Percentiles rank a stretch among this genome's conserved stretches.
Evolutionary conservation across 2,888 invertebrate genomes (phyloP).

Genomic region (Dicyrtoma fusca): DNA sequence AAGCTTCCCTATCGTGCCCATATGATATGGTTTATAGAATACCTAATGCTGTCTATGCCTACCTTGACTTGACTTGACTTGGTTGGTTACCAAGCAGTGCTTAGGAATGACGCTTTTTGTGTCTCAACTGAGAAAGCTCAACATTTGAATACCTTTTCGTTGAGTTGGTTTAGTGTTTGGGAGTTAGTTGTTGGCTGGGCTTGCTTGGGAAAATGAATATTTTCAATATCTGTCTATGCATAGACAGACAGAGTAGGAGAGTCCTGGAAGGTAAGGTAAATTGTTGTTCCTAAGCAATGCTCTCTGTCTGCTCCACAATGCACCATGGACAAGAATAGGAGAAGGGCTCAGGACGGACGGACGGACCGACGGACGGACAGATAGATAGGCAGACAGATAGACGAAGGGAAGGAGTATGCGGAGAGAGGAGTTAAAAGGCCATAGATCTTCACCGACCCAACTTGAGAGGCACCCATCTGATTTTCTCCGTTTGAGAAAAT

Average conservation of each 20-base stretch:
- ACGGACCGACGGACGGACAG: constrained; percentile 1
- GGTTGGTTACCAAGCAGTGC: neutral
- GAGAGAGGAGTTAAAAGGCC: constrained; percentile 30
- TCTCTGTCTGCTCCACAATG: too few relatives aligned
- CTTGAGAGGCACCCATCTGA: constrained; percentile 34
- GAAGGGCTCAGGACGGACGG: neutral
- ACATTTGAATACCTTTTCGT: neutral
- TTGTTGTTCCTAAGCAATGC: too few relatives aligned
- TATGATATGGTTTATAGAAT: too few relatives aligned
- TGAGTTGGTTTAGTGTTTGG: neutral
- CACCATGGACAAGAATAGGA: constrained; percentile 2
- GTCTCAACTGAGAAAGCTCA: constrained; percentile 12
- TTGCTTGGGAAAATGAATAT: too few relatives aligned
- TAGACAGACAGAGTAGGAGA: too few relatives aligned
- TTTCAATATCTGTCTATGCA: too few relatives aligned
- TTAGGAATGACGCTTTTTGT: constrained; percentile 16
- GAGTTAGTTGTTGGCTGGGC: neutral
- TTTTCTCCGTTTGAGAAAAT: constrained; percentile 34
- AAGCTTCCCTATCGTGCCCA: too few relatives aligned
- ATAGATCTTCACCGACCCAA: constrained; percentile 34
- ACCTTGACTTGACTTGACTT: too few relatives aligned
- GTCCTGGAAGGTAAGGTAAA: too few relatives aligned
- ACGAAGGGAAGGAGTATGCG: neutral
- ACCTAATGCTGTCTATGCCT: too few relatives aligned
- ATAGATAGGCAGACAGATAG: constrained; percentile 16